phyloP scores from a whole-genome alignment of 2,797 vertebrate genomes.

The Microctenopoma stevenorrisi region DNA sequence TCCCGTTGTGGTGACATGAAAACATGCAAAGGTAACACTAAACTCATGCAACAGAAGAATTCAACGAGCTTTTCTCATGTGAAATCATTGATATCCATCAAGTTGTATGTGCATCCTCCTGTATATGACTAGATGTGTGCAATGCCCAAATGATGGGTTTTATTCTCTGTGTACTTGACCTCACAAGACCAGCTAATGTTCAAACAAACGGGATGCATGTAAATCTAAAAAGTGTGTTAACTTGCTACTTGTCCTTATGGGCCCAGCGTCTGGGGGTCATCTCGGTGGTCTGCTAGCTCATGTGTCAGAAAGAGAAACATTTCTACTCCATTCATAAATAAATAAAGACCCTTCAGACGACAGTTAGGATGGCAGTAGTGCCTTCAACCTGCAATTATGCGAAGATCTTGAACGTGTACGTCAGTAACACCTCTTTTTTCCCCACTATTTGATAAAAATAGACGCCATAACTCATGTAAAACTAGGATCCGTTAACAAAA shows the following conservation, averaged over 20 bases:
- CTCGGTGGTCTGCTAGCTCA: not conserved
- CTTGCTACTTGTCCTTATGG: not conserved
- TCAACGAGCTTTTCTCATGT: not conserved
- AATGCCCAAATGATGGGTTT: no score
- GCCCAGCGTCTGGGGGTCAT: not conserved
- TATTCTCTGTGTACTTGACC: no score
- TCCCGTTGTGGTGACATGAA: not conserved
- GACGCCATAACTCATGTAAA: not conserved
- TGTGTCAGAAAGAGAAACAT: constrained; percentile 19
- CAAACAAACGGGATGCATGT: no score
- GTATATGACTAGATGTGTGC: no score
- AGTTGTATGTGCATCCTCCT: no score
- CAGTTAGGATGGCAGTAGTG: not conserved
- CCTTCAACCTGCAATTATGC: not conserved
- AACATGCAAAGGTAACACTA: constrained; percentile 1
- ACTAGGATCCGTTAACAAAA: constrained; percentile 4
- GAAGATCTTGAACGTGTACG: not conserved
- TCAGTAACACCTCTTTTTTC: not conserved
- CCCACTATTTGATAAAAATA: no score
- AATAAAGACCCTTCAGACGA: not conserved
- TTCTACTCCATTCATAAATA: constrained; percentile 2
- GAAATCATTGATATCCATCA: no score
- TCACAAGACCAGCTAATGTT: no score
- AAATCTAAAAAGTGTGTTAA: no score
- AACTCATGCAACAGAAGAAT: not conserved